A percentile compares a stretch with the other conserved stretches of the same genome.
These are phyloP conservation scores for Chloroceryle amazona DNA, from an alignment of 2,797 vertebrate species.

Conservation along the genomic window DNA sequence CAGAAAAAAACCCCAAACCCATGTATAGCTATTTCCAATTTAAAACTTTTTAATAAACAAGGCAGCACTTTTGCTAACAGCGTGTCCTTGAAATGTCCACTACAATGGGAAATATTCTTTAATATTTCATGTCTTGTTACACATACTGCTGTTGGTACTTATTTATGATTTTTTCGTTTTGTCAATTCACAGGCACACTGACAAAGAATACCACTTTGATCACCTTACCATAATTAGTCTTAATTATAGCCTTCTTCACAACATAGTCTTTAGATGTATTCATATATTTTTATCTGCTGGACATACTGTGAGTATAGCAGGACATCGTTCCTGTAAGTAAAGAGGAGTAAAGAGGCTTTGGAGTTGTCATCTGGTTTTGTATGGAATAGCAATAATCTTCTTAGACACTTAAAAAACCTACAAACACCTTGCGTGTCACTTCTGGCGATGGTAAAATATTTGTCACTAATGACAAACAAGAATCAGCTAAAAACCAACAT, in stretches of 20 bases:
- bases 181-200: not conserved
- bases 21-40: not conserved
- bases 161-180: conserved; percentile 3
- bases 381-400: not conserved
- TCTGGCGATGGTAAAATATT: not conserved
- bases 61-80: not conserved
- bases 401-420: not conserved
- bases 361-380: not conserved
- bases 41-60: conserved; percentile 1
- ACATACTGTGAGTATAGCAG: not conserved
- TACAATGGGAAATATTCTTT: conserved; percentile 29
- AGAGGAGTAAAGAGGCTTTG: not conserved
- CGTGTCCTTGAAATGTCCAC: not conserved
- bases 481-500: not conserved
- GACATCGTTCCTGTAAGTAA: not conserved
- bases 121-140: conserved; percentile 38
- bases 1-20: not conserved
- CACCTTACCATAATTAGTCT: conserved; percentile 40
- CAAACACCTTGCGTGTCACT: not conserved
- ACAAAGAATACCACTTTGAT: conserved; percentile 48
- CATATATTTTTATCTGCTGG: conserved; percentile 37
- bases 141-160: not conserved
- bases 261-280: conserved; percentile 23
- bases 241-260: conserved; percentile 36
- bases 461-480: not conserved